A percentile compares a stretch with the other conserved stretches of the same genome.
Conservation (phyloP, 2,797 vertebrate species). For the Serranus cabrilla region DNA sequence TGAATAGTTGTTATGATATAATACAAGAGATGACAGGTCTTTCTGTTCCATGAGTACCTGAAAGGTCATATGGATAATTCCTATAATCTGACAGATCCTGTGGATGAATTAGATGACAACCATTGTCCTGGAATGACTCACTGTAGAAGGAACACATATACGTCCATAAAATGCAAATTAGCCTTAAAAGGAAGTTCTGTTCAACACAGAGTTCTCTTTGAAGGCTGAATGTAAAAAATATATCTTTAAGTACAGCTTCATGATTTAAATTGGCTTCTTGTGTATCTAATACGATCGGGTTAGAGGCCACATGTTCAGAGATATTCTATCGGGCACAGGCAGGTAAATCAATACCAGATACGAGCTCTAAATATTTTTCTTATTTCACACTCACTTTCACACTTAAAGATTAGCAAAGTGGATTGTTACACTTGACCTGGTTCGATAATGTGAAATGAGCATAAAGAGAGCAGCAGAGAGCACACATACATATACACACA, state of each 20-base stretch:
- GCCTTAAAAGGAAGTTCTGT: neutral
- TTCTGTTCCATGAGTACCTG: slow-evolving; percentile 28
- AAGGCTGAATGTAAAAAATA: slow-evolving; percentile 1
- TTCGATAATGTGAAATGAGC: slow-evolving; percentile 13
- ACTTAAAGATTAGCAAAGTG: slow-evolving; percentile 25
- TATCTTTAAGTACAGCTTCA: neutral
- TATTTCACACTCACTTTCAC: slow-evolving; percentile 40
- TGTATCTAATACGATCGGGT: slow-evolving; percentile 34
- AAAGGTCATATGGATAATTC: slow-evolving; percentile 45
- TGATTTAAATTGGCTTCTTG: neutral
- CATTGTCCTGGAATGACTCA: slow-evolving; percentile 18
- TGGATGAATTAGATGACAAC: slow-evolving; percentile 23
- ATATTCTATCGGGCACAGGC: slow-evolving; percentile 3
- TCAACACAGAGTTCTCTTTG: neutral
- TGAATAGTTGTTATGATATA: neutral
- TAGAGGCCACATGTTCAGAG: slow-evolving; percentile 9
- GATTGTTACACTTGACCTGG: slow-evolving; percentile 34
- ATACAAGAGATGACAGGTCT: slow-evolving; percentile 21
- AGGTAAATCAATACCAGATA: slow-evolving; percentile 38
- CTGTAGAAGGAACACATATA: neutral
- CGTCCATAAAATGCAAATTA: neutral
- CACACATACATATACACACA: neutral
- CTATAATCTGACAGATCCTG: slow-evolving; percentile 44
- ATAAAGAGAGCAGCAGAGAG: neutral
- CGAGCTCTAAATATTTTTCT: slow-evolving; percentile 13